phyloP scores from a whole-genome alignment of 1,140 invertebrate species.

The Stegodyphus mimosarum region DNA sequence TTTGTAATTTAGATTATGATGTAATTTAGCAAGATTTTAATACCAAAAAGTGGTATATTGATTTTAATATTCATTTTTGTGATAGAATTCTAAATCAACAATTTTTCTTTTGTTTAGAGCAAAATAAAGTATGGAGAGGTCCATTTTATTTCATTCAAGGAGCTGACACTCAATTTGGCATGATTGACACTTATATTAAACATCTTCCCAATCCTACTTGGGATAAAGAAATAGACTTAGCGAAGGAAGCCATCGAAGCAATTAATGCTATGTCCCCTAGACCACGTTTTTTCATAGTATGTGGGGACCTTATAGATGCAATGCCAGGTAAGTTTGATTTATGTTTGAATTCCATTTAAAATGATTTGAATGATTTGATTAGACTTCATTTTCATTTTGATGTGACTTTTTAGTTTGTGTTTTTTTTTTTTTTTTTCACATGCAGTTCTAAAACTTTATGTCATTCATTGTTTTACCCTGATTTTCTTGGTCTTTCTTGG shows the following conservation, averaged over 20 bases:
- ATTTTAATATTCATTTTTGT: too few relatives aligned
- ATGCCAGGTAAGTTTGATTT: conserved; percentile 67
- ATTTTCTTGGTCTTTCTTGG: too few relatives aligned
- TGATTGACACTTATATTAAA: conserved; percentile 68
- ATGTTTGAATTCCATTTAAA: background rate
- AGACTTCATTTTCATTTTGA: background rate
- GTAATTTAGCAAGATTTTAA: too few relatives aligned
- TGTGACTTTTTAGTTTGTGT: background rate
- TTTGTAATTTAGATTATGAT: too few relatives aligned
- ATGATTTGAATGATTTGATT: conserved; percentile 8
- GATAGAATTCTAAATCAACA: background rate
- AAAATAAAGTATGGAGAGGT: conserved; percentile 63
- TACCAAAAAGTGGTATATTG: too few relatives aligned
- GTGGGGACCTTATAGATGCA: conserved; percentile 73
- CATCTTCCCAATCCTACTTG: conserved; percentile 68
- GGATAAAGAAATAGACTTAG: conserved; percentile 71
- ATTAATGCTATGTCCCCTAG: conserved; percentile 71
- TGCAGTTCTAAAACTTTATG: too few relatives aligned
- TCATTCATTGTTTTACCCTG: too few relatives aligned
- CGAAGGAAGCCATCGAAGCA: conserved; percentile 67
- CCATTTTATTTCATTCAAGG: conserved; percentile 71
- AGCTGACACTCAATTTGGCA: conserved; percentile 72
- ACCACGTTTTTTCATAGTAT: conserved; percentile 73
- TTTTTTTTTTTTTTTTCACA: background rate
- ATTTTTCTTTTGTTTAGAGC: background rate